These are phyloP conservation scores for Sicus ferrugineus DNA, from an alignment of 2,888 invertebrate genomes.

Conservation along the genomic window DNA sequence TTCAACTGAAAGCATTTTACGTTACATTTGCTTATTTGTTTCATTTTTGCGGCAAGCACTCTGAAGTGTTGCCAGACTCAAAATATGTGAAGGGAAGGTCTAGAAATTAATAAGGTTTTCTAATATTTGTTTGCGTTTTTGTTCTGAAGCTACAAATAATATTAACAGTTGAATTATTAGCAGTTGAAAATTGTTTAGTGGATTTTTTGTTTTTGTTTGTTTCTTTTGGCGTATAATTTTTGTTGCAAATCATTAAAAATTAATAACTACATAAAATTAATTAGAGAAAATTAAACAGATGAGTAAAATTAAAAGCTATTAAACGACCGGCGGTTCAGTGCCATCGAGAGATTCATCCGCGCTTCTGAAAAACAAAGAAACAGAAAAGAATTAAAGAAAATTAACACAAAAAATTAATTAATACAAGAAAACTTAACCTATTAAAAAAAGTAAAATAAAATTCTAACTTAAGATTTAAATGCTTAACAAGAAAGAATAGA, in stretches of 20 bases:
- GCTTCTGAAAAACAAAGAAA: constrained; percentile 46
- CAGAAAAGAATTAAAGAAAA: constrained; percentile 34
- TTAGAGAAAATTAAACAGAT: constrained; percentile 23
- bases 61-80: constrained; percentile 32
- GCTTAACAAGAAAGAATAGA: neutral
- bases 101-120: constrained; percentile 3
- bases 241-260: constrained; percentile 17
- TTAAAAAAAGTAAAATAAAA: constrained; percentile 28
- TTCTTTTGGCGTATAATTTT: constrained; percentile 6
- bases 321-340: constrained; percentile 64
- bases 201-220: neutral
- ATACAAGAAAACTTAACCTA: constrained; percentile 21
- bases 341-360: constrained; percentile 58
- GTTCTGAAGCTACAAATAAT: constrained; percentile 6
- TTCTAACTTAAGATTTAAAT: neutral
- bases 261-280: constrained; percentile 22
- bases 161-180: constrained; percentile 10
- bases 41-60: constrained; percentile 13
- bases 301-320: constrained; percentile 46
- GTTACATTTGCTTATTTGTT: constrained; percentile 32
- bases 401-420: constrained; percentile 31
- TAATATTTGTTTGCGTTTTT: neutral
- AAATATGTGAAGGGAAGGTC: constrained; percentile 29
- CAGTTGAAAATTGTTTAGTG: constrained; percentile 6
- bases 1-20: too few relatives aligned